Evolutionary conservation across 1,140 invertebrate genomes (phyloP).

Genomic region (Monomorium pharaonis): DNA sequence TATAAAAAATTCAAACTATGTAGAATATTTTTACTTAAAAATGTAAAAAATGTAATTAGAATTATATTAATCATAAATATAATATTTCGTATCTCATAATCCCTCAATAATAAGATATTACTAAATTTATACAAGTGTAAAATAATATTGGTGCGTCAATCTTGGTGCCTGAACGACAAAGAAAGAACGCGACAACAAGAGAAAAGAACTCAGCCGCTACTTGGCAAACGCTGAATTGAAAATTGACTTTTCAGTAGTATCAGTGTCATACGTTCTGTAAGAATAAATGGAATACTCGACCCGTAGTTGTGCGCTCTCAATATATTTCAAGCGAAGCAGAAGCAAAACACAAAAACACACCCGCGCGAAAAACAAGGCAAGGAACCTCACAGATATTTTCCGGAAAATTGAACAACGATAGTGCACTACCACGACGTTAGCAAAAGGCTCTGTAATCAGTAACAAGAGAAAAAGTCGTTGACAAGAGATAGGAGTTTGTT

Average conservation of each 20-base stretch:
- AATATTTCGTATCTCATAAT: neutral
- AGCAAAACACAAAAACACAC: slow-evolving; percentile 51
- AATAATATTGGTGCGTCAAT: slow-evolving; percentile 35
- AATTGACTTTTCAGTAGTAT: slow-evolving; percentile 54
- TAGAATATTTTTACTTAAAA: neutral
- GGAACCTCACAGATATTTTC: slow-evolving; percentile 49
- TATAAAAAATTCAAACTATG: neutral
- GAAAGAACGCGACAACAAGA: slow-evolving; percentile 23
- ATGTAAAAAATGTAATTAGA: neutral
- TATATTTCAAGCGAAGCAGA: slow-evolving; percentile 42
- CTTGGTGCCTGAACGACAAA: neutral
- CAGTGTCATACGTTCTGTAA: slow-evolving; percentile 39
- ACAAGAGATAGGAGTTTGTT: slow-evolving; percentile 35
- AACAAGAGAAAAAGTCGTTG: slow-evolving; percentile 50
- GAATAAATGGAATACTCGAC: slow-evolving; percentile 53
- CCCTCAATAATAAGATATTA: neutral
- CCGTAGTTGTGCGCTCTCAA: slow-evolving; percentile 21
- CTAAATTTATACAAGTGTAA: slow-evolving; percentile 10
- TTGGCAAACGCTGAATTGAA: slow-evolving; percentile 41
- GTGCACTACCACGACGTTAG: slow-evolving; percentile 31
- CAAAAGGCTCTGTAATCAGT: slow-evolving; percentile 48
- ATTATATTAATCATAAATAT: neutral
- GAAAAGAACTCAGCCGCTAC: slow-evolving; percentile 2
- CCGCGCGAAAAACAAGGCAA: slow-evolving; percentile 51
- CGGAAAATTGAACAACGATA: slow-evolving; percentile 53